Conservation (phyloP, 2,888 invertebrate species). For the Oeneis ivallda region DNA sequence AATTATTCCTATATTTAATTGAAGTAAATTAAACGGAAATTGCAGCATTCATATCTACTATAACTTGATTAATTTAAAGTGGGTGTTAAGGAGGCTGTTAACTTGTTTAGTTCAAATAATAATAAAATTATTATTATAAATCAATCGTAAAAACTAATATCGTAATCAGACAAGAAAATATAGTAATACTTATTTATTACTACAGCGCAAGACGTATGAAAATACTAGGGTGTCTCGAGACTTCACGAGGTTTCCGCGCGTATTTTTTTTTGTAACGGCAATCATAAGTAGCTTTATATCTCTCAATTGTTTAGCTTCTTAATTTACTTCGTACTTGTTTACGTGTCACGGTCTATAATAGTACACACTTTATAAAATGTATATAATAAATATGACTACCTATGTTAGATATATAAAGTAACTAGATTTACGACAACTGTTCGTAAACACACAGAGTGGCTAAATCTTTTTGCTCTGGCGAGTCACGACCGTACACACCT, state of each 20-base stretch:
- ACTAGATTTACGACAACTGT: too few relatives aligned
- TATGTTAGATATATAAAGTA: too few relatives aligned
- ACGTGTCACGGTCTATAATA: too few relatives aligned
- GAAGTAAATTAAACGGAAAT: conserved; percentile 2
- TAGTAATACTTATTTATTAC: not conserved
- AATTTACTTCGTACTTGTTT: too few relatives aligned
- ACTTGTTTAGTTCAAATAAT: not conserved
- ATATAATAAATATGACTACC: too few relatives aligned
- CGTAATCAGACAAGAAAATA: not conserved
- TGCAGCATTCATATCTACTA: not conserved
- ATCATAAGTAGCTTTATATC: too few relatives aligned
- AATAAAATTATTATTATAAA: not conserved
- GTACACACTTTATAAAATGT: too few relatives aligned
- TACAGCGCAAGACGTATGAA: conserved; percentile 8
- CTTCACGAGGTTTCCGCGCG: not conserved
- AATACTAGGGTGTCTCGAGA: not conserved
- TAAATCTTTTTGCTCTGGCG: too few relatives aligned
- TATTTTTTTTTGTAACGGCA: not conserved
- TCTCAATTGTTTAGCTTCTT: too few relatives aligned
- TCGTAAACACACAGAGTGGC: too few relatives aligned
- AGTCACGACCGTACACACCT: too few relatives aligned
- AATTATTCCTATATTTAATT: not conserved
- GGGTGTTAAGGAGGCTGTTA: not conserved
- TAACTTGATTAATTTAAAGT: not conserved
- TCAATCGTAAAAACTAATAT: not conserved